Evolutionary conservation across 2,888 invertebrate species (phyloP).

Genomic region (Cephus rjabovi): DNA sequence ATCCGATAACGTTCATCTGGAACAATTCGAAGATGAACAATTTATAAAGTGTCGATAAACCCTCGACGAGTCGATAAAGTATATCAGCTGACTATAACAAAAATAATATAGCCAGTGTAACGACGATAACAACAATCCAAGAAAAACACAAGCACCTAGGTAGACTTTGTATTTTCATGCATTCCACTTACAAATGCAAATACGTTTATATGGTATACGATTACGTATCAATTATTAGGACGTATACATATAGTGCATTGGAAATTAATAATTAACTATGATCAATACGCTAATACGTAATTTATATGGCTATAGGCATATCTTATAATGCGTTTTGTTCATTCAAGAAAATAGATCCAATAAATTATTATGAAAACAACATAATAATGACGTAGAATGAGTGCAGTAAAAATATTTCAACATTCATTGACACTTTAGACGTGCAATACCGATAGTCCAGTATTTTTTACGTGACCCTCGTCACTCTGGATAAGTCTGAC

Average conservation of each 20-base stretch:
- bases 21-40: conserved; percentile 58
- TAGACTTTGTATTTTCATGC: background rate
- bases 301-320: background rate
- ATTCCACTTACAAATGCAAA: background rate
- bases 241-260: background rate
- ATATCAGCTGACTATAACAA: background rate
- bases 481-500: background rate
- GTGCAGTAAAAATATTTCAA: background rate
- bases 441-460: background rate
- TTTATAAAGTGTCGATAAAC: background rate
- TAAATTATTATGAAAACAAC: background rate
- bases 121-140: background rate
- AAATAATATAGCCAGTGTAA: background rate
- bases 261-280: background rate
- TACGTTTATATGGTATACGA: background rate
- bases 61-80: background rate
- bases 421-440: background rate
- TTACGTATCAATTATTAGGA: background rate
- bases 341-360: background rate
- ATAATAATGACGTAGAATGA: background rate
- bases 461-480: background rate
- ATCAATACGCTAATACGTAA: background rate
- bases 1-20: conserved; percentile 83
- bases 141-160: background rate
- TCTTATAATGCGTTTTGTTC: background rate